Evolutionary conservation across 2,888 invertebrate species (phyloP).

Genomic region (Operophtera brumata): DNA sequence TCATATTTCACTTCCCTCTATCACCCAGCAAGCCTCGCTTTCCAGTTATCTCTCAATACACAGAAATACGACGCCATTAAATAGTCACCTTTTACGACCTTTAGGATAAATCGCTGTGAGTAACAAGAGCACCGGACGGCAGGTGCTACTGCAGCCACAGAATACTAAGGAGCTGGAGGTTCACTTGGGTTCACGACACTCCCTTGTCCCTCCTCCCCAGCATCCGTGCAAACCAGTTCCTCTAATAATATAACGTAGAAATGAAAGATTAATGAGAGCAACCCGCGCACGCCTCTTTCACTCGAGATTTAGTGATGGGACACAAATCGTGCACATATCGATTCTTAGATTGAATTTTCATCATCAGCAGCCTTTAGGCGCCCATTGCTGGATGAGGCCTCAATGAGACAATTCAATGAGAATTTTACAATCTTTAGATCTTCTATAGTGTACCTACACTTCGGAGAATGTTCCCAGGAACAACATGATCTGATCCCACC

Average conservation of each 20-base stretch:
- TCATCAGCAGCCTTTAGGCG: too few species aligned
- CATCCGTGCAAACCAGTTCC: conserved; percentile 80
- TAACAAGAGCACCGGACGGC: conserved; percentile 64
- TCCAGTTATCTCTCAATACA: conserved; percentile 37
- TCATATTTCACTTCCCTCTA: conserved; percentile 9
- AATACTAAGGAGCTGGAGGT: conserved; percentile 43
- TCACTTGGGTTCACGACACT: conserved; percentile 75
- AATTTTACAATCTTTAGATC: too few species aligned
- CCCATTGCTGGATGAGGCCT: too few species aligned
- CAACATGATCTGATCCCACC: too few species aligned
- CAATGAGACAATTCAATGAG: too few species aligned
- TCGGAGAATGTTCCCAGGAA: too few species aligned
- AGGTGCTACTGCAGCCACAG: conserved; percentile 67
- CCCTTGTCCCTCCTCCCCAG: conserved; percentile 49
- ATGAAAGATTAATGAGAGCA: conserved; percentile 81
- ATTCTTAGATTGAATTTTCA: too few species aligned
- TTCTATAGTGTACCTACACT: too few species aligned
- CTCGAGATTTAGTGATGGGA: conserved; percentile 55
- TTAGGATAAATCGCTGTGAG: conserved; percentile 31
- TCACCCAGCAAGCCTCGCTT: conserved; percentile 7
- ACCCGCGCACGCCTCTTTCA: conserved; percentile 79
- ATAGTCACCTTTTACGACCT: conserved; percentile 48
- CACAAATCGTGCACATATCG: conserved; percentile 28
- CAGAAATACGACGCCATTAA: conserved; percentile 45
- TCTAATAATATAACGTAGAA: conserved; percentile 81